phyloP scores from a whole-genome alignment of 1,140 invertebrate genomes.

The Sycophila sp. region DNA sequence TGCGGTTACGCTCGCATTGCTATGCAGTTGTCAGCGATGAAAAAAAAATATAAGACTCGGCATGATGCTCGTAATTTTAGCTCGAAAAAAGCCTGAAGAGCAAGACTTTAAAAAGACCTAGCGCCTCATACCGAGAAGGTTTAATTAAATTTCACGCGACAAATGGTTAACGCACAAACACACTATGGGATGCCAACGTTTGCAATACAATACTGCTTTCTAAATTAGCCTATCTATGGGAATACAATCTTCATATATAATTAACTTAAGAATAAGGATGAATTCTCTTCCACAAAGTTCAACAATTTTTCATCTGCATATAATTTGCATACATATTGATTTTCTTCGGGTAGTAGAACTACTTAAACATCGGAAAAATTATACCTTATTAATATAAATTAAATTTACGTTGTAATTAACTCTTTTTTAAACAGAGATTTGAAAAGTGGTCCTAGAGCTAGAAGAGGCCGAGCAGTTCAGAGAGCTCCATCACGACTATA shows the following conservation, averaged over 20 bases:
- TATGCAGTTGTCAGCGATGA: background rate
- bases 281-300: too few species aligned
- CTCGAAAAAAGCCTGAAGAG: conserved; percentile 20
- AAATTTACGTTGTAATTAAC: background rate
- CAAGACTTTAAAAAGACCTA: conserved; percentile 28
- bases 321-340: too few species aligned
- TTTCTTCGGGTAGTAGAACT: too few species aligned
- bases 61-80: background rate
- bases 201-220: conserved; percentile 44
- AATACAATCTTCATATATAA: too few species aligned
- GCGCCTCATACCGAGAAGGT: conserved; percentile 25
- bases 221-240: conserved; percentile 44
- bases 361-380: too few species aligned
- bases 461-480: conserved; percentile 73
- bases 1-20: background rate
- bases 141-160: conserved; percentile 52
- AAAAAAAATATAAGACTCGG: background rate
- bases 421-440: conserved; percentile 41
- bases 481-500: conserved; percentile 77
- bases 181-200: conserved; percentile 44
- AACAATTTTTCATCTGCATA: too few species aligned
- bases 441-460: conserved; percentile 60
- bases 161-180: conserved; percentile 50
- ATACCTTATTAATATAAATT: too few species aligned
- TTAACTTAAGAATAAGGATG: too few species aligned